A percentile compares a stretch with the other conserved stretches of the same genome.
These are phyloP conservation scores for Zeus faber DNA, from an alignment of 2,113 vertebrate species.

Conservation along the genomic window DNA sequence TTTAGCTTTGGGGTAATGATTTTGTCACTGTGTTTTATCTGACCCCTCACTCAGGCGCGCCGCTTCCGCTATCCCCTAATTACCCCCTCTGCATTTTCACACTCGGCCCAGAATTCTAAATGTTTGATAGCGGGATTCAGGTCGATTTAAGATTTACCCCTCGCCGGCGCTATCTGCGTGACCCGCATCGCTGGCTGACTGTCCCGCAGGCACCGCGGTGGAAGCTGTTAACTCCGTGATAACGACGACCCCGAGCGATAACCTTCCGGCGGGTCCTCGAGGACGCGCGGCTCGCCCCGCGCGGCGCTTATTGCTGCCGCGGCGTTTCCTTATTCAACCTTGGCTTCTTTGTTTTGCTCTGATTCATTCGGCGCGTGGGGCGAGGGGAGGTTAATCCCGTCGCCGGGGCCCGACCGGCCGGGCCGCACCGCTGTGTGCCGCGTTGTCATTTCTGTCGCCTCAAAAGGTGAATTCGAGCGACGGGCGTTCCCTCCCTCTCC, in stretches of 20 bases:
- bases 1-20: conserved; percentile 60
- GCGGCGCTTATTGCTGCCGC: conserved; percentile 54
- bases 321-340: conserved; percentile 68
- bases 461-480: too few species aligned
- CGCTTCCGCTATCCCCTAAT: conserved; percentile 64
- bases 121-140: conserved; percentile 60
- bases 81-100: conserved; percentile 55
- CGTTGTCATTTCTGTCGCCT: too few species aligned
- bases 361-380: conserved; percentile 62
- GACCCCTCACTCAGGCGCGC: conserved; percentile 56
- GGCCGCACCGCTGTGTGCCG: too few species aligned
- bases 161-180: conserved; percentile 58
- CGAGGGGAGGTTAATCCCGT: conserved; percentile 50
- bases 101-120: conserved; percentile 62
- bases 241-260: conserved; percentile 67
- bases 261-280: conserved; percentile 64
- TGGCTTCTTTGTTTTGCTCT: conserved; percentile 56
- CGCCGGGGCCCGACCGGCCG: neutral
- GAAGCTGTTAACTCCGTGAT: conserved; percentile 72
- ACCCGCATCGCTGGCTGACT: conserved; percentile 48
- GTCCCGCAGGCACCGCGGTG: conserved; percentile 53
- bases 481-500: too few species aligned
- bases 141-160: conserved; percentile 68
- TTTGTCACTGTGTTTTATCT: conserved; percentile 70
- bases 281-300: conserved; percentile 60